Base-by-base conservation (phyloP, 1,140 invertebrate species). In the Metopolophium dirhodum region DNA sequence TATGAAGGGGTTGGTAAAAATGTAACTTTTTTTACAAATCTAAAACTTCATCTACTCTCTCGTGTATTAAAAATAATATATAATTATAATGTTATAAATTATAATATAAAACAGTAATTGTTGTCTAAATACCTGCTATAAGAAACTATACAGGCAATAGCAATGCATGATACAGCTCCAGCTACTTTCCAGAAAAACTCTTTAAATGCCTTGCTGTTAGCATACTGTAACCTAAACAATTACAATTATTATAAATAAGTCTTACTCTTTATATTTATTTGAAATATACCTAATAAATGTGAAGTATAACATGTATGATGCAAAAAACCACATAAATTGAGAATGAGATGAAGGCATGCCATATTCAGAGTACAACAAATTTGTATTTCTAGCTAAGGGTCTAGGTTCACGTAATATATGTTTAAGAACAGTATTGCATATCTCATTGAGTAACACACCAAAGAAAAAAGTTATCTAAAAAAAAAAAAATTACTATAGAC, bases 291-390 rank as follows among this genome's bases (percentile, higher is more conserved):
- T 97, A 94, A 98, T 97, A 94, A 97, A 97, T 94, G 98, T 96
- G 96, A 99, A 99, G 95, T 98, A 97, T 94, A 97, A 96, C 94
- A 98, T 96, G 95, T 99, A 99, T 86, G 97, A 96, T 93, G 97
- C 96, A 95, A 98, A 98, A 95, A 99, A 99, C 97, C 98, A 98
- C 96, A 98, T 97, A 95, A 98, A 98, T 95, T 99, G 98, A 94
- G 98, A 96, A 96, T 99, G 98, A 90, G 97, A 97, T 47, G 98
- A 99, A 87, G 98, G 98, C 98, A 99, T 99, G 94, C 98, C 98
- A 96, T 98, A 98, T 96, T 99, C 98, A 94, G 97, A 97, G 94
- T 97, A 97, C 54, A 98, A 95, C 30, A 61, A 87, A 92, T 93
- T 94, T 94, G 96, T 95, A 94, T 96, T 96, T 94, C 97, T 96